Base-by-base conservation (phyloP, 2,113 vertebrate genomes). In the Harpagus bidentatus region DNA sequence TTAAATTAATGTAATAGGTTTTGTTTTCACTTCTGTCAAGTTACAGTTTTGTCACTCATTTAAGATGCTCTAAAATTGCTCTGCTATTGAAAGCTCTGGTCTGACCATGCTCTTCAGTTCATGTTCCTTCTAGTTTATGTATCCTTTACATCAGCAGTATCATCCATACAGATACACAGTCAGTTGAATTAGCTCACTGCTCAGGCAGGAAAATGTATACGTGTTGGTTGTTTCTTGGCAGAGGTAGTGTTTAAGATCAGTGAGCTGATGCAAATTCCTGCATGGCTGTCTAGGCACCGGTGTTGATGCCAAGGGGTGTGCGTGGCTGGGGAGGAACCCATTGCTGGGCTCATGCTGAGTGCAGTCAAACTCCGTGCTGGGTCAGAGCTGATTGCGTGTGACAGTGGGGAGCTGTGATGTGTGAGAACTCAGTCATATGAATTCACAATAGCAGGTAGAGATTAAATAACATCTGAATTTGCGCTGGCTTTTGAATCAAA, bases 1-100 rank as follows among this genome's bases (percentile, higher is more conserved):
- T 22, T 16, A 36, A 42, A 9, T 53, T 12, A 38, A 5, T 1
- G 0, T 1, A 0, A 4, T 0, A 1, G 14, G 55, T 16, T 89
- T 66, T n/a, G 63, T 13, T 61, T 48, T 83, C 53, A 6, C 32
- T 13, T 91, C 1, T 81, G 25, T 6, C 28, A 6, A 23, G 71
- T 42, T 50, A 4, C 0, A 4, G 42, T 47, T 85, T 29, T 48
- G 58, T 53, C 48, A 6, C 40, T 53, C 0, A 0, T 5, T 11
- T 7, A 2, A 62, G 7, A 22, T 31, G 17, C 71, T 58, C 62
- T n/a, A 3, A 9, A 11, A 5, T 2, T 47, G 45, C 87, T 56
- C 29, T 26, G 52, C 58, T 52, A 3, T 10, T 42, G 52, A 25
- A 38, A 36, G 48, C 45, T 42, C 63, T 53, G 58, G 4, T 12